Percentiles rank a stretch among this genome's conserved stretches.
These are phyloP conservation scores for Sorex maritimensis DNA, from an alignment of 2,797 vertebrate genomes.

Conservation along the genomic window DNA sequence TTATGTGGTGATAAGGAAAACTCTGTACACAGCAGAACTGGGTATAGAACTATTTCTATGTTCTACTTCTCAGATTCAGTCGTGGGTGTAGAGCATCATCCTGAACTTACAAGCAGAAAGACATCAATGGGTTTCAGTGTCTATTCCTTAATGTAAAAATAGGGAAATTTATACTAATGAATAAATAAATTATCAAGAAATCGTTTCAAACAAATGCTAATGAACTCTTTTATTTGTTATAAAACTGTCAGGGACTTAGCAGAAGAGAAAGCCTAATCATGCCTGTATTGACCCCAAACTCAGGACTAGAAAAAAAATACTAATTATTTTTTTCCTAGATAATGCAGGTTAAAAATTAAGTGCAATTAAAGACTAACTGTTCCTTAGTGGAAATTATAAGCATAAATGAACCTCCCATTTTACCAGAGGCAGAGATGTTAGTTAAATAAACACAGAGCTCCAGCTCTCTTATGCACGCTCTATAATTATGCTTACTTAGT, in stretches of 20 bases:
- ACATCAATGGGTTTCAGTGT: constrained; percentile 14
- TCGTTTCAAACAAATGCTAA: constrained; percentile 44
- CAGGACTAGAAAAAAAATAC: constrained; percentile 45
- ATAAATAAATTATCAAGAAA: constrained; percentile 21
- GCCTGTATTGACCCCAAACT: background rate
- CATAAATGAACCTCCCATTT: constrained; percentile 33
- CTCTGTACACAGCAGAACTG: background rate
- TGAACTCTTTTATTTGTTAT: constrained; percentile 12
- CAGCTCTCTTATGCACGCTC: background rate
- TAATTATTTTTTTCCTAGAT: constrained; percentile 45
- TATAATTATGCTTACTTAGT: constrained; percentile 56
- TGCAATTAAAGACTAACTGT: constrained; percentile 53
- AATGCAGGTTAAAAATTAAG: constrained; percentile 53
- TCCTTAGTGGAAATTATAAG: constrained; percentile 46
- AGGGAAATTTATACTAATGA: background rate
- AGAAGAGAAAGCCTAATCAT: constrained; percentile 38
- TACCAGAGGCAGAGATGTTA: constrained; percentile 29
- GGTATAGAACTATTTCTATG: constrained; percentile 44
- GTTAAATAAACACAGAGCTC: constrained; percentile 16
- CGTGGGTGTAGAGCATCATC: background rate
- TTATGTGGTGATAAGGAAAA: background rate
- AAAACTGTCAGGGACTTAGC: background rate
- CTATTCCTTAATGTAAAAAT: constrained; percentile 28
- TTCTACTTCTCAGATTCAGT: background rate
- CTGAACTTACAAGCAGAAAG: background rate